Conservation (phyloP, 1,140 invertebrate genomes). For the Drosophila azteca region DNA sequence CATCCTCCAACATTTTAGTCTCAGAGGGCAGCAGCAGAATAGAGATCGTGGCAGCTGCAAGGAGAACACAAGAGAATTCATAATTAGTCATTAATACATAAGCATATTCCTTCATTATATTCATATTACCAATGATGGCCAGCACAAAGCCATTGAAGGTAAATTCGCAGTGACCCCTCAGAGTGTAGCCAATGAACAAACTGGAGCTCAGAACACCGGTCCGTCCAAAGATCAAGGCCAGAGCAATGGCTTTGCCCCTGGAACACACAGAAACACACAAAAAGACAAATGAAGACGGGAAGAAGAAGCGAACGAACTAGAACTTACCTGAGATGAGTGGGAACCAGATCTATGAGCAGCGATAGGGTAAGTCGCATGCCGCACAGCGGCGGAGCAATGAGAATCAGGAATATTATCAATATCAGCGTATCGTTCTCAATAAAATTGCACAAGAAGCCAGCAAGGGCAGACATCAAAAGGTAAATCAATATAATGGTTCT, state of each 20-base stretch:
- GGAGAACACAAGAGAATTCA: no score
- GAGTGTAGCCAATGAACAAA: constrained; percentile 36
- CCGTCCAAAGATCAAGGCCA: constrained; percentile 28
- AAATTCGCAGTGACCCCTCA: constrained; percentile 13
- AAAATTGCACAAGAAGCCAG: constrained; percentile 29
- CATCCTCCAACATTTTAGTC: no score
- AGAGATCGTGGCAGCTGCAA: no score
- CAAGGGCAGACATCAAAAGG: neutral
- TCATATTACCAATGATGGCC: constrained; percentile 8
- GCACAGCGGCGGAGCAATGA: constrained; percentile 24
- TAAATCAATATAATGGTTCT: constrained; percentile 7
- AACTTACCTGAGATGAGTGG: constrained; percentile 32
- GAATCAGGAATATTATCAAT: constrained; percentile 1
- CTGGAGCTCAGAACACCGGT: constrained; percentile 4
- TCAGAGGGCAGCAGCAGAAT: constrained; percentile 11
- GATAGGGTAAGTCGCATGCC: constrained; percentile 2
- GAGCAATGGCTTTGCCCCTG: constrained; percentile 33
- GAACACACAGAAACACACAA: neutral
- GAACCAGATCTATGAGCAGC: constrained; percentile 46
- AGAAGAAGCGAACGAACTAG: no score
- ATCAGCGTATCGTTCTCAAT: neutral
- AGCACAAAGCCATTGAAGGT: constrained; percentile 42
- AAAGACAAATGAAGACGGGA: neutral
- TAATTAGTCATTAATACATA: neutral
- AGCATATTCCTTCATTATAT: neutral